Conservation (phyloP, 2,113 vertebrate genomes). For the Acinonyx jubatus region DNA sequence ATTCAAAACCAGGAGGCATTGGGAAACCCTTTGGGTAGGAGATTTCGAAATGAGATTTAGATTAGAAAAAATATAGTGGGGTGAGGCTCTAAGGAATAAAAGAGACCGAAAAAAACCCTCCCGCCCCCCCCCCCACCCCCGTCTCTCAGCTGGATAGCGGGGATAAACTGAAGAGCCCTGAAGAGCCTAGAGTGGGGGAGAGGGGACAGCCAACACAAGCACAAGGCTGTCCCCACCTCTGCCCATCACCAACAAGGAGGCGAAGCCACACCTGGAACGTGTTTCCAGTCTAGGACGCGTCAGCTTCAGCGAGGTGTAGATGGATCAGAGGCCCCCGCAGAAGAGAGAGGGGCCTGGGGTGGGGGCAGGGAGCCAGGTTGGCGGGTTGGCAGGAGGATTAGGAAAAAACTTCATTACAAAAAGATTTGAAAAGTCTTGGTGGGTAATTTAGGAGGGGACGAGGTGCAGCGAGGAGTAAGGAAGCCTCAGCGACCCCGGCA, state of each 20-base stretch:
- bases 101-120: neutral
- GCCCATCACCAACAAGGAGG: neutral
- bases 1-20: constrained; percentile 62
- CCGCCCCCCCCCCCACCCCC: neutral
- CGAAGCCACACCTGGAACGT: neutral
- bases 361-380: neutral
- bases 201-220: neutral
- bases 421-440: neutral
- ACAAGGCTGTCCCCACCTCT: neutral
- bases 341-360: neutral
- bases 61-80: constrained; percentile 35
- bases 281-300: neutral
- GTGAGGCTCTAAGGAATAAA: constrained; percentile 32
- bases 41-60: constrained; percentile 74
- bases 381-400: neutral
- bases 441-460: neutral
- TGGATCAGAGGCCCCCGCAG: neutral
- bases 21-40: constrained; percentile 76
- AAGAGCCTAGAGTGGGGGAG: neutral
- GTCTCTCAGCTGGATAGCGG: neutral
- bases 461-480: neutral
- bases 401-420: neutral
- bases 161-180: neutral
- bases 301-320: neutral
- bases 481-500: neutral